phyloP scores from a whole-genome alignment of 2,113 vertebrate genomes.

The Pterocles burchelli region DNA sequence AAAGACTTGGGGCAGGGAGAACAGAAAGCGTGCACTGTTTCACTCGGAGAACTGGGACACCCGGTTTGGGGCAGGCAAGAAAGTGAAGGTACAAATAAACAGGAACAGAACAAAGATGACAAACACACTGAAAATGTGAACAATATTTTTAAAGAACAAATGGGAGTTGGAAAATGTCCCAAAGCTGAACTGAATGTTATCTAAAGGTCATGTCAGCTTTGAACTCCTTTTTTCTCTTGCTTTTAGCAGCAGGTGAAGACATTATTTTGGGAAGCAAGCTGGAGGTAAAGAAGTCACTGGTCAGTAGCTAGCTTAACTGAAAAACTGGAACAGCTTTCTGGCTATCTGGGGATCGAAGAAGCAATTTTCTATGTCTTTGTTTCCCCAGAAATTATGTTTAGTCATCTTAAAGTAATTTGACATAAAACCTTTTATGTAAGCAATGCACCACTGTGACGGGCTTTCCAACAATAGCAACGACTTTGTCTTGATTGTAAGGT shows the following conservation, averaged over 20 bases:
- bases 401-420: background rate
- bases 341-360: background rate
- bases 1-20: background rate
- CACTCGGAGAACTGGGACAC: background rate
- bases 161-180: background rate
- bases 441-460: background rate
- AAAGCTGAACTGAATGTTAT: background rate
- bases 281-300: background rate
- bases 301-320: background rate
- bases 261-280: background rate
- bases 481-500: background rate
- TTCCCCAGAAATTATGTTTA: background rate
- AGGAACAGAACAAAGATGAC: background rate
- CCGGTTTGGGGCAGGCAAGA: background rate
- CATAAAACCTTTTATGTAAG: background rate
- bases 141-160: background rate
- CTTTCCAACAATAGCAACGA: background rate
- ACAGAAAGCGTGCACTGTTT: background rate
- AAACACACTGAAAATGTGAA: background rate
- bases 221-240: background rate
- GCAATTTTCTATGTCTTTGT: background rate
- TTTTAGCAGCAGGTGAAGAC: background rate
- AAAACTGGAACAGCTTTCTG: background rate
- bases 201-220: background rate
- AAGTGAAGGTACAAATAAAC: background rate